Evolutionary conservation across 1,140 invertebrate genomes (phyloP), one percentile per base, ranked within the genome.

Genomic region (Apis laboriosa): DNA sequence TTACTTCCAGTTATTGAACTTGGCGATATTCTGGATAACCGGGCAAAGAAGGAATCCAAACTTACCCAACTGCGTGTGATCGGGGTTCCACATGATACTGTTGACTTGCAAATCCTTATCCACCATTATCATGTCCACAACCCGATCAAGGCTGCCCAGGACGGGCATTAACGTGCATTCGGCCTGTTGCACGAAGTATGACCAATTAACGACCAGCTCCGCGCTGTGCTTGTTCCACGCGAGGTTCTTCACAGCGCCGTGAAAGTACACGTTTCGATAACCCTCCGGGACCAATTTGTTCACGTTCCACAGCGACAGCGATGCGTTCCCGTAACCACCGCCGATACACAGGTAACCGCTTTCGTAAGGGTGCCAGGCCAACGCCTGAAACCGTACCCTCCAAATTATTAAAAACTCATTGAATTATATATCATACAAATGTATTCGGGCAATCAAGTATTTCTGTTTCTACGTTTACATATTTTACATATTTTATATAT

Each of bases 191-290:
- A 85, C 78, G 11, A 60, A 72, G 51, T 90, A 90, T 12, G 83
- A 87, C 91, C 92, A 92, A 9, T 91, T 84, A 9, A 93, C 92
- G n/a, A 92, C 73, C 61, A 93, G 66, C 70, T 93, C 92, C 11
- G 88, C 91, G 56, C 89, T 92, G 4, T 87, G 71, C 60, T 92
- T 92, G 66, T 93, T 93, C 89, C 92, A 93, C 11, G 77, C 71
- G 34, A 93, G 43, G 58, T 86, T 83, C 49, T 90, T 81, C 34
- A 92, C 86, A 8, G 68, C n/a, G 61, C 89, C 89, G 15, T 76
- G 2, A 11, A 90, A 91, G 0, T 85, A 55, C 9, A 90, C 77
- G 34, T 61, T 70, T n/a, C 88, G 82, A 68, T 85, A 89, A 24
- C 81, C 83, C 4, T 83, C 17, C 34, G 81, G 75, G 21, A 61